Percentiles rank a stretch among this genome's conserved stretches.
These are phyloP conservation scores for Oscheius myriophilus DNA, from an alignment of 2,888 invertebrate species.

Conservation along the genomic window DNA sequence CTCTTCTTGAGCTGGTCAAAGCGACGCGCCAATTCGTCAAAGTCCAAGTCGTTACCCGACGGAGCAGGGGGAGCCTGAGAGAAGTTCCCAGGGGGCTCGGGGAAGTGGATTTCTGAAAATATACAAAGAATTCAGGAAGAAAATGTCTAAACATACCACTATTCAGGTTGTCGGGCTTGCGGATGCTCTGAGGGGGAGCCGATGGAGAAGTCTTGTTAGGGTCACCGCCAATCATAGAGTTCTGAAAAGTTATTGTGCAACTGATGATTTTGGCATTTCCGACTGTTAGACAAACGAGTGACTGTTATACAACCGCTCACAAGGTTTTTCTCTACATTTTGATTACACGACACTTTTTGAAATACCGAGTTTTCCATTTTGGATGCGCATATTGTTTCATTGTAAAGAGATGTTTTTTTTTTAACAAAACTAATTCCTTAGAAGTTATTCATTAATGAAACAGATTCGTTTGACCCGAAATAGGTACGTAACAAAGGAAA, in stretches of 20 bases:
- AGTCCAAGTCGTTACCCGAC: slow-evolving; percentile 50
- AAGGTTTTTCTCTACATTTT: no score
- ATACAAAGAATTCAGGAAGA: not conserved
- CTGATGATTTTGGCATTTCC: no score
- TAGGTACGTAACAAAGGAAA: no score
- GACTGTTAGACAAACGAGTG: no score
- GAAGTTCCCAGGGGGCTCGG: slow-evolving; percentile 61
- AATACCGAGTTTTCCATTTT: no score
- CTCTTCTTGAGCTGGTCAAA: slow-evolving; percentile 65
- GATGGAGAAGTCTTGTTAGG: slow-evolving; percentile 35
- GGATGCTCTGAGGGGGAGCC: slow-evolving; percentile 47
- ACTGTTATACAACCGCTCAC: no score
- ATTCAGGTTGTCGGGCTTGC: slow-evolving; percentile 44
- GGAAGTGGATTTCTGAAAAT: slow-evolving; percentile 53
- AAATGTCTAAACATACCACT: slow-evolving; percentile 30
- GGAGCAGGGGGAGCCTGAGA: slow-evolving; percentile 21
- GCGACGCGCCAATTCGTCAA: slow-evolving; percentile 63
- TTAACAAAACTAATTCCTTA: no score
- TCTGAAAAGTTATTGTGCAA: slow-evolving; percentile 30
- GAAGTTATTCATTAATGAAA: no score
- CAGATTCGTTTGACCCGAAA: no score
- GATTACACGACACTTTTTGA: no score
- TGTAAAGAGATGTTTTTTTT: no score
- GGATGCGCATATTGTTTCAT: no score
- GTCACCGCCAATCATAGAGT: slow-evolving; percentile 42